These are phyloP conservation scores for Chaetophractus vellerosus DNA, from an alignment of 2,797 vertebrate genomes.

Conservation along the genomic window DNA sequence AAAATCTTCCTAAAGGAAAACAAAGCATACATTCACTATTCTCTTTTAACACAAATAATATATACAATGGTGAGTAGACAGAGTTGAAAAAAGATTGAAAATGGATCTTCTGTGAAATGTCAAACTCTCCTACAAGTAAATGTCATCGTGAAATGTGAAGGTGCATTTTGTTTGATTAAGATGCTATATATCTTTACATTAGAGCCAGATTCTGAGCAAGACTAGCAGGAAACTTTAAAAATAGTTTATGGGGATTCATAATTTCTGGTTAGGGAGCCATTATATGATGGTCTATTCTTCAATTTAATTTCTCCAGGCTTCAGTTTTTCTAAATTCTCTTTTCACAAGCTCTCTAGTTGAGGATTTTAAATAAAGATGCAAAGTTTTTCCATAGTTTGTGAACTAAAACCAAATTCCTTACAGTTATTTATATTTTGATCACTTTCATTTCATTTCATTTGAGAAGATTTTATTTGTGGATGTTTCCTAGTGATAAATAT, in stretches of 20 bases:
- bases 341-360: background rate
- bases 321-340: background rate
- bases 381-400: background rate
- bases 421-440: background rate
- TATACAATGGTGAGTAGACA: conserved; percentile 83
- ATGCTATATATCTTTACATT: conserved; percentile 48
- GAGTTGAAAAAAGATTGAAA: conserved; percentile 84
- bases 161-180: conserved; percentile 69
- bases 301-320: background rate
- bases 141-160: conserved; percentile 79
- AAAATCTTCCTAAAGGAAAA: background rate
- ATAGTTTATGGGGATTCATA: conserved; percentile 1
- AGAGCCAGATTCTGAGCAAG: background rate
- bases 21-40: background rate
- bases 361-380: background rate
- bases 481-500: background rate
- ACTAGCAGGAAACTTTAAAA: background rate
- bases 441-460: background rate
- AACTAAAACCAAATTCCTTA: background rate
- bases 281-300: background rate
- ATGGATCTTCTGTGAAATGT: conserved; percentile 87
- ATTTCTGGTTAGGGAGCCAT: background rate
- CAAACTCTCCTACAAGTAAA: conserved; percentile 87
- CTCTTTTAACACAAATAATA: conserved; percentile 83
- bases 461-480: background rate